Percentiles rank a stretch among this genome's conserved stretches.
Evolutionary conservation across 1,140 invertebrate genomes (phyloP).

Genomic region (Zaprionus vittiger): DNA sequence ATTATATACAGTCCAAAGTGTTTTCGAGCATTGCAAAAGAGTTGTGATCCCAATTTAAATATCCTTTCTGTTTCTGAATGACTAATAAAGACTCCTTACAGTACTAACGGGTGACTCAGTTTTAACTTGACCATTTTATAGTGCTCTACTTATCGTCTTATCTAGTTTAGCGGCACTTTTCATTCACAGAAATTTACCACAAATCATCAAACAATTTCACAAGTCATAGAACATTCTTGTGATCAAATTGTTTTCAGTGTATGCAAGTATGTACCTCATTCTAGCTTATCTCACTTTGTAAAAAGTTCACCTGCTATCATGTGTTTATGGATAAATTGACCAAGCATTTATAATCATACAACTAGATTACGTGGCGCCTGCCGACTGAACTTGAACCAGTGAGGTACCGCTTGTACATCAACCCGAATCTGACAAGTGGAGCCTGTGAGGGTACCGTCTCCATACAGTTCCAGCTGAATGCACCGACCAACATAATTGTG

Average conservation of each 20-base stretch:
- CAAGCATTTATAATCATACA: slow-evolving; percentile 50
- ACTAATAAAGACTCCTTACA: slow-evolving; percentile 15
- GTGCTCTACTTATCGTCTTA: slow-evolving; percentile 17
- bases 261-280: not conserved
- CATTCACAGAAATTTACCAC: not conserved
- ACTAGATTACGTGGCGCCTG: slow-evolving; percentile 86
- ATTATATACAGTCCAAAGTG: slow-evolving; percentile 58
- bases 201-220: not conserved
- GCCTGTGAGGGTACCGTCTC: slow-evolving; percentile 88
- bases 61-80: not conserved
- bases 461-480: slow-evolving; percentile 87
- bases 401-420: slow-evolving; percentile 90
- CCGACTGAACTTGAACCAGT: slow-evolving; percentile 88
- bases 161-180: not conserved
- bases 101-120: slow-evolving; percentile 19
- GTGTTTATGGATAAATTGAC: slow-evolving; percentile 45
- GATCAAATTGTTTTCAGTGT: not conserved
- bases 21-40: not conserved
- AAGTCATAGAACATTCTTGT: not conserved
- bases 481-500: slow-evolving; percentile 86
- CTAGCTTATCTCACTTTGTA: not conserved
- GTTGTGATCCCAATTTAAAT: not conserved
- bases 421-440: slow-evolving; percentile 88
- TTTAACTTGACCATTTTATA: slow-evolving; percentile 23
- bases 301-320: slow-evolving; percentile 24